A percentile compares a stretch with the other conserved stretches of the same genome.
These are phyloP conservation scores for Ditylenchus dipsaci DNA, from an alignment of 1,140 invertebrate species.

Conservation along the genomic window DNA sequence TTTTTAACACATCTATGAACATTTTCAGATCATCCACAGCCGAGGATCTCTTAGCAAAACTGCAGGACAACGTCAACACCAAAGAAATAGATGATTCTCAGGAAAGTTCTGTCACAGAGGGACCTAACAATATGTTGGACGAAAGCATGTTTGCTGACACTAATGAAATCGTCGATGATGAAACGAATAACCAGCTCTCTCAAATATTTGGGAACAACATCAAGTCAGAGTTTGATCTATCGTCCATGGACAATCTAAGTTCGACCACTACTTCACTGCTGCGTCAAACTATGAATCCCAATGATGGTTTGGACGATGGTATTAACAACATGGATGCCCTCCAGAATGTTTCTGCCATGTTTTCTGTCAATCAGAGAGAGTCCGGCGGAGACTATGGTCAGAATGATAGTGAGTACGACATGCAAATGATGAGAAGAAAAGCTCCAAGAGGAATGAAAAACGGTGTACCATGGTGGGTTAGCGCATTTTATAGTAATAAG, in stretches of 20 bases:
- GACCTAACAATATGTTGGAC: no score
- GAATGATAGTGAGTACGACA: background rate
- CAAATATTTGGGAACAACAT: slow-evolving; percentile 28
- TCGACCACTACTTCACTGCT: background rate
- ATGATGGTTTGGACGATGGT: slow-evolving; percentile 14
- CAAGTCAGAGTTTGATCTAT: slow-evolving; percentile 27
- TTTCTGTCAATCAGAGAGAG: slow-evolving; percentile 12
- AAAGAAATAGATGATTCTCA: background rate
- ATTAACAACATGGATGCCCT: slow-evolving; percentile 21
- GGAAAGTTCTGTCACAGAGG: background rate
- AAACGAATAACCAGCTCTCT: slow-evolving; percentile 31
- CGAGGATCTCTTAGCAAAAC: slow-evolving; percentile 12
- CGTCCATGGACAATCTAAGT: background rate
- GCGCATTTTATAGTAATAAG: background rate
- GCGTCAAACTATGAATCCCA: background rate
- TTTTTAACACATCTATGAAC: background rate
- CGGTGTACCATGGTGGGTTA: background rate
- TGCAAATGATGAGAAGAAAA: slow-evolving; percentile 7
- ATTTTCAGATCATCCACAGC: slow-evolving; percentile 5
- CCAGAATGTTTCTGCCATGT: slow-evolving; percentile 23
- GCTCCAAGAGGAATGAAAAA: background rate
- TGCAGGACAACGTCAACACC: slow-evolving; percentile 9
- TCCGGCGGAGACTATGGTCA: background rate
- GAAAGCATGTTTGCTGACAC: background rate
- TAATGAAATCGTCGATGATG: slow-evolving; percentile 16